A percentile compares a stretch with the other conserved stretches of the same genome.
phyloP scores from a whole-genome alignment of 2,797 vertebrate genomes.

The Crenichthys baileyi region DNA sequence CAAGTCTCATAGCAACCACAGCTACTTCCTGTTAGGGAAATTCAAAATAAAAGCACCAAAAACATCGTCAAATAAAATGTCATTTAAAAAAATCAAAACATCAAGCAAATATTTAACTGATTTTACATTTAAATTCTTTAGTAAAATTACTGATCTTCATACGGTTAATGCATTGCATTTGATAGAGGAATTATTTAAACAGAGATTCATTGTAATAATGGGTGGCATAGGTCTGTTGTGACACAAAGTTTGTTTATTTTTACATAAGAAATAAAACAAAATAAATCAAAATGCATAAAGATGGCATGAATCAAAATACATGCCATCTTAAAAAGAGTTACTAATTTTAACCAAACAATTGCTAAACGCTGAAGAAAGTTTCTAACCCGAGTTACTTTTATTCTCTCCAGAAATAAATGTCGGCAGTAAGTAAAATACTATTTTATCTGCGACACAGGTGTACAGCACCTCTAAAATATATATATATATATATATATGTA shows the following conservation, averaged over 20 bases:
- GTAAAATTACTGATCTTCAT: background rate
- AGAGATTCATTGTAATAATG: too few species aligned
- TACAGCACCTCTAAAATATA: constrained; percentile 69
- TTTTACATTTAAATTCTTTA: background rate
- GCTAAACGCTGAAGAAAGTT: background rate
- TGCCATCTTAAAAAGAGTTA: too few species aligned
- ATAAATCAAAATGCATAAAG: background rate
- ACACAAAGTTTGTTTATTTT: background rate
- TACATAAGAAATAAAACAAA: background rate
- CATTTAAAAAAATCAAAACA: too few species aligned
- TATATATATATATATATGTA: too few species aligned
- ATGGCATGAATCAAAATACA: too few species aligned
- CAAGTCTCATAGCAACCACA: background rate
- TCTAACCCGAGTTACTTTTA: background rate
- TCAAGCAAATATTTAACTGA: too few species aligned
- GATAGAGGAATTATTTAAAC: background rate
- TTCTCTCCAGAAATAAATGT: background rate
- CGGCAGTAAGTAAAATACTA: too few species aligned
- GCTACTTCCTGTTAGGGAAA: background rate
- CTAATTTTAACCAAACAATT: background rate
- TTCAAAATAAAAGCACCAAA: constrained; percentile 49
- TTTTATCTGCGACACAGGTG: constrained; percentile 46
- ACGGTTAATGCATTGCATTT: background rate
- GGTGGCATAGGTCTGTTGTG: background rate
- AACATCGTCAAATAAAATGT: background rate